These are phyloP conservation scores for Baronia brevicornis DNA, from an alignment of 2,888 invertebrate genomes.

Conservation along the genomic window DNA sequence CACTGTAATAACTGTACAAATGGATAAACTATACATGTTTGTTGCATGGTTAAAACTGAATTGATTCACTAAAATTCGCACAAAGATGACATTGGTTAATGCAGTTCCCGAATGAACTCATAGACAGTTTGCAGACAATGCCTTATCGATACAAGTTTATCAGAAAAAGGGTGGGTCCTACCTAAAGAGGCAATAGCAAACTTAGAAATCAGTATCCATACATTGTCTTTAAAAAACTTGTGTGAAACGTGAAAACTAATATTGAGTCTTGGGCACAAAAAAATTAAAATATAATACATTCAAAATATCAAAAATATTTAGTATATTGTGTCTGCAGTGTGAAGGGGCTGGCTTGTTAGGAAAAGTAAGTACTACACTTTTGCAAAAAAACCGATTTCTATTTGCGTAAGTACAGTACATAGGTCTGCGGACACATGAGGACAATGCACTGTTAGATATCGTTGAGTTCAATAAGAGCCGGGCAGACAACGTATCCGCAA, in stretches of 20 bases:
- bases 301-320: slow-evolving; percentile 10
- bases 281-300: too few relatives aligned
- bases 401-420: too few relatives aligned
- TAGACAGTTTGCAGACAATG: slow-evolving; percentile 32
- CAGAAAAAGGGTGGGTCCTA: slow-evolving; percentile 47
- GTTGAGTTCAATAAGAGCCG: too few relatives aligned
- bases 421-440: too few relatives aligned
- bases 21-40: slow-evolving; percentile 35
- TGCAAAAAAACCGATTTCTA: too few relatives aligned
- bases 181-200: slow-evolving; percentile 59
- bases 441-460: too few relatives aligned
- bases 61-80: slow-evolving; percentile 19
- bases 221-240: too few relatives aligned
- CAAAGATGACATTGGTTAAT: slow-evolving; percentile 33
- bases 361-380: too few relatives aligned
- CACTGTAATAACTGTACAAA: slow-evolving; percentile 44
- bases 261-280: slow-evolving; percentile 11
- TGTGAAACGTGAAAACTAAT: slow-evolving; percentile 13
- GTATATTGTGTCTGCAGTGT: too few relatives aligned
- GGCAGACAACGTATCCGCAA: too few relatives aligned
- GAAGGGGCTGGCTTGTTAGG: too few relatives aligned
- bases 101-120: slow-evolving; percentile 47
- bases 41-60: slow-evolving; percentile 30
- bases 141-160: slow-evolving; percentile 41
- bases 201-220: slow-evolving; percentile 56